These are phyloP conservation scores for Drosophila paulistorum DNA, from an alignment of 1,140 invertebrate genomes.

Conservation along the genomic window DNA sequence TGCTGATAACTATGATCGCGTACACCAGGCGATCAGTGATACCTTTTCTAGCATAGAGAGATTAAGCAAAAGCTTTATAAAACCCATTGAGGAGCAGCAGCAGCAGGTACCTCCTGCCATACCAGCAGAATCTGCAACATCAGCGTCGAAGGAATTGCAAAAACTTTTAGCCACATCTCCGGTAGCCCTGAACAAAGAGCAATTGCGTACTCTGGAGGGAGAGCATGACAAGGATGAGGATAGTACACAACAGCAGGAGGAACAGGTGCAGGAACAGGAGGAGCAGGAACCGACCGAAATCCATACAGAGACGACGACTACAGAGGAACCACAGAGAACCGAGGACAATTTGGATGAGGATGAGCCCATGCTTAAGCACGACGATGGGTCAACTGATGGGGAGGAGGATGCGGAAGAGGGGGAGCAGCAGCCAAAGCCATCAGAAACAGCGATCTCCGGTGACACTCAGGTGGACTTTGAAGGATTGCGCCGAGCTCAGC, in stretches of 20 bases:
- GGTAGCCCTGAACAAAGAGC: conserved; percentile 86
- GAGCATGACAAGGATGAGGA: conserved; percentile 94
- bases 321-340: neutral
- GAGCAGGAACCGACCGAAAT: conserved; percentile 50
- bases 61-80: conserved; percentile 86
- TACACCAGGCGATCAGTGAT: conserved; percentile 88
- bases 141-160: conserved; percentile 70
- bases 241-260: conserved; percentile 80
- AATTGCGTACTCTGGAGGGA: conserved; percentile 88
- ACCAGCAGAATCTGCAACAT: conserved; percentile 57
- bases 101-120: conserved; percentile 49
- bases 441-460: neutral
- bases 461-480: conserved; percentile 84
- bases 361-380: conserved; percentile 58
- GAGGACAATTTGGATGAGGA: conserved; percentile 38
- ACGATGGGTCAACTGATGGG: conserved; percentile 3
- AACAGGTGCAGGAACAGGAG: conserved; percentile 49
- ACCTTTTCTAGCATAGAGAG: conserved; percentile 89
- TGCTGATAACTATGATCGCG: conserved; percentile 86
- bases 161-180: conserved; percentile 54
- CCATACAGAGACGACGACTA: neutral
- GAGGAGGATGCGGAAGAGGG: conserved; percentile 10
- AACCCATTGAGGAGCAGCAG: conserved; percentile 40
- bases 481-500: conserved; percentile 87
- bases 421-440: conserved; percentile 1